Base-by-base conservation (phyloP, 2,888 invertebrate species). In the Cerceris rybyensis region DNA sequence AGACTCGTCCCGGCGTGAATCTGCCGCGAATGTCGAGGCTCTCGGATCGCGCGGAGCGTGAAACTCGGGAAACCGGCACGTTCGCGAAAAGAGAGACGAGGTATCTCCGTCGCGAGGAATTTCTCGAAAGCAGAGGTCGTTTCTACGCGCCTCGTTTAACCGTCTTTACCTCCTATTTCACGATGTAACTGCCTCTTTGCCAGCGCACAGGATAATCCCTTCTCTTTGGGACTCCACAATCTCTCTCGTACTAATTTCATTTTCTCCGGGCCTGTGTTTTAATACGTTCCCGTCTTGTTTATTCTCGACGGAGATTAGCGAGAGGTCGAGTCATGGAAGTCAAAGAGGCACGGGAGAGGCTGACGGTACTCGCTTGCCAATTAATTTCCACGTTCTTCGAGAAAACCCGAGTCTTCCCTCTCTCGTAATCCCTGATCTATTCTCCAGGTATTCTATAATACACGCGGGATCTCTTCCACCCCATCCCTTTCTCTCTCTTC, bases 171-270 rank as follows among this genome's bases (percentile, higher is more conserved):
- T 68, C 46, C 63, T 70, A 63, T 61, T 77, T 75, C 61, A 61
- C 75, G 70, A 75, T 52, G 55, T 70, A 77, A 70, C 70, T 66
- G 75, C 63, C 77, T 77, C 75, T 75, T 61, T 75, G 76, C 76
- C 68, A 69, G 60, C 16, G 28, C 66, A 42, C 50, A 17, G 65
- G 57, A 66, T 46, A 46, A 46, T 46, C 11, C 46, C 46, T 46
- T 0, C 11, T 46, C 46, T 11, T 11, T 46, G 46, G 46, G 46
- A 11, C 46, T 28, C 28, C 28, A 28, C 28, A 28, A 46, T 11
- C 11, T 46, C 11, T 46, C 46, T 8, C 46, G 46, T 70, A 57
- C 65, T 78, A 77, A 78, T 78, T 68, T 69, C 68, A 60, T 72
- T 77, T 57, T 43, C 39, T 13, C 68, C 0, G 6, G 17, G 7